These are phyloP conservation scores for Ptilonorhynchus violaceus DNA, from an alignment of 2,113 vertebrate species.

Conservation along the genomic window DNA sequence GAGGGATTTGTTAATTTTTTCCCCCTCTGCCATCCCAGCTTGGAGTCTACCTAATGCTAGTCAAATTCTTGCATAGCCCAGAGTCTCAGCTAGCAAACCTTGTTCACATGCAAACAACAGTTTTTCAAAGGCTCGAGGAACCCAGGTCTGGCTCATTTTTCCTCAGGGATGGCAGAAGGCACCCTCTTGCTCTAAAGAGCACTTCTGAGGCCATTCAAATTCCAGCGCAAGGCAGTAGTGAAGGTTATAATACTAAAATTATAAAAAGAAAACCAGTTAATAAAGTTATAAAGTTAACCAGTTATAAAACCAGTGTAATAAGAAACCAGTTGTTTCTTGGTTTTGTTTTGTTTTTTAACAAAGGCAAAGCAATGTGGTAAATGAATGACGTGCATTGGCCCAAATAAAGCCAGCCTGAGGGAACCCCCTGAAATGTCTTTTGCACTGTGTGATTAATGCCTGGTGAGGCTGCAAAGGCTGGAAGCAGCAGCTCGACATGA, in stretches of 20 bases:
- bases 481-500: accelerated
- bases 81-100: not conserved
- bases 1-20: not conserved
- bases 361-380: not conserved
- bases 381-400: accelerated
- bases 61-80: not conserved
- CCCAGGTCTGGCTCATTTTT: accelerated
- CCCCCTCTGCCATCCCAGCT: too few species aligned
- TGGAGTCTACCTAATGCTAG: not conserved
- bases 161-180: not conserved
- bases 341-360: not conserved
- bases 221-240: not conserved
- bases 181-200: not conserved
- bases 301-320: too few species aligned
- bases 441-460: not conserved
- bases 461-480: not conserved
- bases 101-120: not conserved
- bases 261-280: too few species aligned
- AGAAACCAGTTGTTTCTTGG: too few species aligned
- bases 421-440: not conserved
- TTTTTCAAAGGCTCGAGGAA: not conserved
- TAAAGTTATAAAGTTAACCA: too few species aligned
- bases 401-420: not conserved
- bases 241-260: not conserved
- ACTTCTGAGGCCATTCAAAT: not conserved